Evolutionary conservation across 2,888 invertebrate species (phyloP).

Genomic region (Lithosia quadra): DNA sequence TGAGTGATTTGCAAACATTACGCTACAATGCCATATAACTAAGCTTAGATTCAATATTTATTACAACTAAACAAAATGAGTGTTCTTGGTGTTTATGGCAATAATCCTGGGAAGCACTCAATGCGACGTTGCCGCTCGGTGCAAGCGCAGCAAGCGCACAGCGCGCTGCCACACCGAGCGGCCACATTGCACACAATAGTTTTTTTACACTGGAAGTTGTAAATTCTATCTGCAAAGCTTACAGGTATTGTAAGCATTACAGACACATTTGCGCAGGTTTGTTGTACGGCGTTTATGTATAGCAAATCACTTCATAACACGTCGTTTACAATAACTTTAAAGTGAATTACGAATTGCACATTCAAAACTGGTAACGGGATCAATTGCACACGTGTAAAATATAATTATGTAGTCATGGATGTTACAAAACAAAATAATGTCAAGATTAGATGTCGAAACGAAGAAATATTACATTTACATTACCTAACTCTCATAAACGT

Average conservation of each 20-base stretch:
- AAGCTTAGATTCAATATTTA: slow-evolving; percentile 13
- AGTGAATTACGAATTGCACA: slow-evolving; percentile 36
- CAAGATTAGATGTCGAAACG: slow-evolving; percentile 28
- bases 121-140: slow-evolving; percentile 62
- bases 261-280: background rate
- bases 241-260: slow-evolving; percentile 1
- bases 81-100: slow-evolving; percentile 30
- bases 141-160: slow-evolving; percentile 21
- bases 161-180: slow-evolving; percentile 33
- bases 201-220: slow-evolving; percentile 22
- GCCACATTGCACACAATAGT: slow-evolving; percentile 33
- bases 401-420: slow-evolving; percentile 30
- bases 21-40: slow-evolving; percentile 2
- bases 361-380: slow-evolving; percentile 52
- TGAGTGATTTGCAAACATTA: slow-evolving; percentile 45
- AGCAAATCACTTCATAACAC: slow-evolving; percentile 52
- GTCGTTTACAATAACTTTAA: slow-evolving; percentile 29
- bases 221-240: slow-evolving; percentile 17
- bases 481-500: slow-evolving; percentile 48
- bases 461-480: slow-evolving; percentile 42
- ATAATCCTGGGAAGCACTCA: slow-evolving; percentile 45
- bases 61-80: slow-evolving; percentile 22
- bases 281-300: slow-evolving; percentile 17
- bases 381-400: slow-evolving; percentile 51
- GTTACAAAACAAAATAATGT: slow-evolving; percentile 22